Percentiles rank a stretch among this genome's conserved stretches.
Evolutionary conservation across 1,140 invertebrate genomes (phyloP).

Genomic region (Agrilus planipennis): DNA sequence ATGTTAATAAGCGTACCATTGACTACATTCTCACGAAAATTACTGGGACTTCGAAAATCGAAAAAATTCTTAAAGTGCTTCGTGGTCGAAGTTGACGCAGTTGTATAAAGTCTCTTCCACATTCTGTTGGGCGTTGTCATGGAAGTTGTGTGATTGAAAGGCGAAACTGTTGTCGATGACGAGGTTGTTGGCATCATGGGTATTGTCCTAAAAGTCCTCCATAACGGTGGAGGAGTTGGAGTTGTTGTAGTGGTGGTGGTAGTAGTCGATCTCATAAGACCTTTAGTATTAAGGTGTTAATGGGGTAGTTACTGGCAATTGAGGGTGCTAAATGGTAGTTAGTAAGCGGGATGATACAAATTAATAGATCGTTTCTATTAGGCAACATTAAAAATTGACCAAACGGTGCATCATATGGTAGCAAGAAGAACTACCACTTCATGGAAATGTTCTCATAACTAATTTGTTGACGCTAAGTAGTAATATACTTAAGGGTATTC

Average conservation of each 20-base stretch:
- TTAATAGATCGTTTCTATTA: no score
- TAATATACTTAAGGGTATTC: no score
- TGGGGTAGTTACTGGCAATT: no score
- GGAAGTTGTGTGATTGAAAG: slow-evolving; percentile 15
- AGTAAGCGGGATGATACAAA: no score
- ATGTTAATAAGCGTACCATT: slow-evolving; percentile 16
- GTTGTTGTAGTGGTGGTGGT: slow-evolving; percentile 6
- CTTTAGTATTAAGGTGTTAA: no score
- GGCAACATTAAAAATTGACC: no score
- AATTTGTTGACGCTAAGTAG: no score
- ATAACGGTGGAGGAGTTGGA: slow-evolving; percentile 11
- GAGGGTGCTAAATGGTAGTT: no score
- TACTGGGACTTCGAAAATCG: slow-evolving; percentile 22
- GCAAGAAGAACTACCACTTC: no score
- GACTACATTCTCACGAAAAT: slow-evolving; percentile 23
- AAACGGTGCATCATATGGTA: no score
- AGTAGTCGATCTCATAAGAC: no score
- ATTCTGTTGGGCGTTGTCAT: slow-evolving; percentile 36
- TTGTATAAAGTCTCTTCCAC: slow-evolving; percentile 26
- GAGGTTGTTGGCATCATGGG: slow-evolving; percentile 9
- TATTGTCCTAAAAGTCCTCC: slow-evolving; percentile 5
- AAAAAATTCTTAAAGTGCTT: slow-evolving; percentile 25
- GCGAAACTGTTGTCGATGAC: neutral
- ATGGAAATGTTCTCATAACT: no score
- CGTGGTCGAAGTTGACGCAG: slow-evolving; percentile 34